Percentiles rank a stretch among this genome's conserved stretches.
Conservation (phyloP, 2,888 invertebrate species). For the Drosophila kanekoi region DNA sequence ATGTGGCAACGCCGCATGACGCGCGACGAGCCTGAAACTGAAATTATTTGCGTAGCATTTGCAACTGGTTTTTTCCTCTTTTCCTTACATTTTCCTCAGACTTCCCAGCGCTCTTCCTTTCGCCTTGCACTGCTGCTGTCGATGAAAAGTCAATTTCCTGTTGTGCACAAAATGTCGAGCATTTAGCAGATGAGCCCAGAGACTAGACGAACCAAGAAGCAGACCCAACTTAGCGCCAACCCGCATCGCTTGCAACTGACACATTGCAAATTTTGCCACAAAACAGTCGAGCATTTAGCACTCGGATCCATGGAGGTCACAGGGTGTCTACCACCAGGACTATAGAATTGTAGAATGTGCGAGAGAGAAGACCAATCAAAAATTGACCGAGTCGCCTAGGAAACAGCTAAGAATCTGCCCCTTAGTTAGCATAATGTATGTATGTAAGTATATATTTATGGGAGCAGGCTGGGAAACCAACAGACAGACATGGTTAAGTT, state of each 20-base stretch:
- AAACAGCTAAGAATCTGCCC: no score
- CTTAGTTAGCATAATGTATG: no score
- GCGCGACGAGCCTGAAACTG: conserved; percentile 57
- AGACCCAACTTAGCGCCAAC: conserved; percentile 24
- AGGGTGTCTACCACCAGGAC: background rate
- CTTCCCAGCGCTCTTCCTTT: conserved; percentile 10
- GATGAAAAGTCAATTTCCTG: conserved; percentile 80
- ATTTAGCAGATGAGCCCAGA: conserved; percentile 15
- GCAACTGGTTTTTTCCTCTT: conserved; percentile 5
- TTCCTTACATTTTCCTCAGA: background rate
- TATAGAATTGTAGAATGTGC: no score
- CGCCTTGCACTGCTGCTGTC: conserved; percentile 62
- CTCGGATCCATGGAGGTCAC: conserved; percentile 7
- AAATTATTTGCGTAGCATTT: conserved; percentile 73
- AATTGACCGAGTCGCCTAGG: no score
- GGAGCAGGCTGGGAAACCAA: no score
- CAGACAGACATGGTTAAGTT: no score
- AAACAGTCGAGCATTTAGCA: conserved; percentile 19
- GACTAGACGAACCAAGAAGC: conserved; percentile 19
- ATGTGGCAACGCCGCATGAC: conserved; percentile 70
- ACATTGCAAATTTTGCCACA: conserved; percentile 65
- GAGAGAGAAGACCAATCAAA: no score
- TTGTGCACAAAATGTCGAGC: conserved; percentile 70
- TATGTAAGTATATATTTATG: no score
- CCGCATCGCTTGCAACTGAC: conserved; percentile 67